A percentile compares a stretch with the other conserved stretches of the same genome.
These are phyloP conservation scores for Eristalis arbustorum DNA, from an alignment of 2,888 invertebrate genomes.

Conservation along the genomic window DNA sequence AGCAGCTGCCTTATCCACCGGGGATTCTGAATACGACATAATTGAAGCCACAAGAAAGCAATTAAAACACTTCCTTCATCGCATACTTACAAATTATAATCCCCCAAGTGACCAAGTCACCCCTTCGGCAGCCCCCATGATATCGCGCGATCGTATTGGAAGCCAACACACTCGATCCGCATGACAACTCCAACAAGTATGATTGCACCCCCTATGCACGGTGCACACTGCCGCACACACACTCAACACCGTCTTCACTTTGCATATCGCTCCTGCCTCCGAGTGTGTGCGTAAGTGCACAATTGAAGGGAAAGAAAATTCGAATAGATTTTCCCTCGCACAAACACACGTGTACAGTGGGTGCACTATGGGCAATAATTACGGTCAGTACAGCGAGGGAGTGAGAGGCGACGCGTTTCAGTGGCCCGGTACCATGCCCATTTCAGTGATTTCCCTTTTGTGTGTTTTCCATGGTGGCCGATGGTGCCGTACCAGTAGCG, in stretches of 20 bases:
- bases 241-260: background rate
- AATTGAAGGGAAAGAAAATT: conserved; percentile 55
- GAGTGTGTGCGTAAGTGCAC: background rate
- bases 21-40: background rate
- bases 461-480: conserved; percentile 43
- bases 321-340: conserved; percentile 50
- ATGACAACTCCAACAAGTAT: conserved; percentile 59
- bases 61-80: background rate
- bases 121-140: background rate
- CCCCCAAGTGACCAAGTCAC: background rate
- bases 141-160: background rate
- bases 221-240: conserved; percentile 4
- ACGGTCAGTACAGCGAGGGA: conserved; percentile 10
- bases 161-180: background rate
- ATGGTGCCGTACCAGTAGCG: conserved; percentile 25
- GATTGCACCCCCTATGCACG: conserved; percentile 40
- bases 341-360: conserved; percentile 72
- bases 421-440: conserved; percentile 14
- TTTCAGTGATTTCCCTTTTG: conserved; percentile 63
- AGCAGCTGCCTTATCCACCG: background rate
- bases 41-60: background rate
- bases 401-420: conserved; percentile 5
- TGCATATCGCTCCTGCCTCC: background rate
- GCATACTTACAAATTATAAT: background rate
- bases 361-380: conserved; percentile 77